A percentile compares a stretch with the other conserved stretches of the same genome.
Evolutionary conservation across 2,113 vertebrate genomes (phyloP).

Genomic region (Condylura cristata): DNA sequence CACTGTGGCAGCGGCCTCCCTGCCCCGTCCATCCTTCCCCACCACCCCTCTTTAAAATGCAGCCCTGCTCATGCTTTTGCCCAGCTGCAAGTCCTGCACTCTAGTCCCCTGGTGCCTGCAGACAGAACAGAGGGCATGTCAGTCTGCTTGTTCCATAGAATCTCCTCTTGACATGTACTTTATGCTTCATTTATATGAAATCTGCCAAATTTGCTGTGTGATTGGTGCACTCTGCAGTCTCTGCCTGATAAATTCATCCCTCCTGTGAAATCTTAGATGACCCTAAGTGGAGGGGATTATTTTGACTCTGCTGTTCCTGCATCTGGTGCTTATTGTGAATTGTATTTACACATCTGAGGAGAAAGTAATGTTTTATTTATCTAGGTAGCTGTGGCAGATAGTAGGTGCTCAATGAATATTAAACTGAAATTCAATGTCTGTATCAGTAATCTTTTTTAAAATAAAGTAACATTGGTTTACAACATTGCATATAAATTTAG

Average conservation of each 20-base stretch:
- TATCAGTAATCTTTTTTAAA: neutral
- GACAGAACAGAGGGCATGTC: neutral
- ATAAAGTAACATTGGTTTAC: too few relatives aligned
- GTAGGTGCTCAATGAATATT: neutral
- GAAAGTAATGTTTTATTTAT: conserved; percentile 22
- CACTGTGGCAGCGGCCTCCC: neutral
- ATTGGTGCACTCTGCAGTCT: neutral
- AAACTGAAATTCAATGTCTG: neutral
- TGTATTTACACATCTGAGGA: neutral
- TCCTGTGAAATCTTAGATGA: neutral
- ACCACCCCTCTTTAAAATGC: neutral
- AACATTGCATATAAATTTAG: too few relatives aligned
- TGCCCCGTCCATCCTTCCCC: neutral
- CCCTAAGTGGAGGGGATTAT: neutral
- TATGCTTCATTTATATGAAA: neutral
- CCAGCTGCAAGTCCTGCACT: neutral
- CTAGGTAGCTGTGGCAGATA: neutral
- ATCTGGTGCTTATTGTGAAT: neutral
- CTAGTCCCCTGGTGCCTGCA: neutral
- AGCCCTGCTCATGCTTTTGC: neutral
- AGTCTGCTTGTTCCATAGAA: neutral
- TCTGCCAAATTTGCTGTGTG: neutral
- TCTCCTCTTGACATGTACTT: neutral
- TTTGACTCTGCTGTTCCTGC: neutral
- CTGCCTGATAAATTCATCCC: neutral